Percentiles rank a stretch among this genome's conserved stretches.
phyloP scores from a whole-genome alignment of 2,888 invertebrate species.

The Marronus borbonicus region DNA sequence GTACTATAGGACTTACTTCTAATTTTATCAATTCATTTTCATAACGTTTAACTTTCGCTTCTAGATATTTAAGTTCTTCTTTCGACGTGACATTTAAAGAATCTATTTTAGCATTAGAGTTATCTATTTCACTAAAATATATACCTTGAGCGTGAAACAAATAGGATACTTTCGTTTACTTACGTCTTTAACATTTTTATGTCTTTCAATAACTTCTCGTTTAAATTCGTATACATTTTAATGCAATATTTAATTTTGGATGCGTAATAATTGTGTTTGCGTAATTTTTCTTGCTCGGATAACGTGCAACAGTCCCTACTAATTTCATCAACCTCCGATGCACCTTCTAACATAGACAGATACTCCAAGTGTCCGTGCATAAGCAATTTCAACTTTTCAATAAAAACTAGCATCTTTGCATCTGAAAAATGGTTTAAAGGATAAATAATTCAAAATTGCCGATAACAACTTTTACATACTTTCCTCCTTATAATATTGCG shows the following conservation, averaged over 20 bases:
- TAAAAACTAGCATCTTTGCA: constrained; percentile 57
- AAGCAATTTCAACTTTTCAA: constrained; percentile 57
- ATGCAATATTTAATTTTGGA: constrained; percentile 62
- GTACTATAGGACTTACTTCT: constrained; percentile 59
- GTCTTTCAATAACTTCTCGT: constrained; percentile 61
- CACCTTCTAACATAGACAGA: constrained; percentile 20
- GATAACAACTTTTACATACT: constrained; percentile 18
- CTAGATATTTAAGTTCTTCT: constrained; percentile 58
- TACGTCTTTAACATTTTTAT: constrained; percentile 61
- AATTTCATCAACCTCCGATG: constrained; percentile 54
- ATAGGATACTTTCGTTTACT: constrained; percentile 1
- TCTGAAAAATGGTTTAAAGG: constrained; percentile 55
- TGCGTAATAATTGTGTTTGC: constrained; percentile 60
- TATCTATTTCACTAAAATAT: constrained; percentile 55
- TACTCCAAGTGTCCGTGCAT: constrained; percentile 1
- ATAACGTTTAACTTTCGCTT: constrained; percentile 63
- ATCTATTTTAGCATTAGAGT: constrained; percentile 54
- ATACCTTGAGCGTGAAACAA: not conserved
- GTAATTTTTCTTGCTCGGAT: constrained; percentile 59
- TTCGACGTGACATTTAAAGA: constrained; percentile 50
- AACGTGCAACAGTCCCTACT: constrained; percentile 49
- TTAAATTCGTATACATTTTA: constrained; percentile 61
- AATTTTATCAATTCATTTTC: constrained; percentile 63
- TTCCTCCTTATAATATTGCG: constrained; percentile 40
- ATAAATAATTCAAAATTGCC: not conserved